These are phyloP conservation scores for Procambarus clarkii DNA, from an alignment of 1,140 invertebrate species.

Conservation along the genomic window DNA sequence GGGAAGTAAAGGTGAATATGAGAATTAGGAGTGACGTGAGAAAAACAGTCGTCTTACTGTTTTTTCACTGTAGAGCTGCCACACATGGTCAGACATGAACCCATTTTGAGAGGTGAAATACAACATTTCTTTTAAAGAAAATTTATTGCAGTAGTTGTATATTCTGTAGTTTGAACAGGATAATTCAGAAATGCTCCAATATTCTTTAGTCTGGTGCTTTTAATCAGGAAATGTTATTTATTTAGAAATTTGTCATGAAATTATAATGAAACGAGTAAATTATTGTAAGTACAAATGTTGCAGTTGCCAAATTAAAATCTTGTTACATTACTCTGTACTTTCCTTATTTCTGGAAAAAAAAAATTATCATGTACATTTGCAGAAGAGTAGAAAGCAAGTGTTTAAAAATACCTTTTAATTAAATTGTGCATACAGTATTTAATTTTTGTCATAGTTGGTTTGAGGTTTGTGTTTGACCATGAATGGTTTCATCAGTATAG, in stretches of 20 bases:
- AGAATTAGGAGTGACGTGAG: constrained; percentile 19
- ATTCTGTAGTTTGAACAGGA: background rate
- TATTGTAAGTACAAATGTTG: background rate
- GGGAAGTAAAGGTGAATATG: constrained; percentile 59
- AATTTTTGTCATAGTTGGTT: background rate
- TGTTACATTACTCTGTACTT: background rate
- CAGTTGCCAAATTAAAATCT: background rate
- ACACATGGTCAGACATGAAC: constrained; percentile 51
- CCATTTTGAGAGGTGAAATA: background rate
- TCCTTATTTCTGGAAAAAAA: background rate
- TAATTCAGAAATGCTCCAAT: background rate
- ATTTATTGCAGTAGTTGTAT: background rate
- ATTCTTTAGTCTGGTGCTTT: background rate
- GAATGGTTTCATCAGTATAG: constrained; percentile 28
- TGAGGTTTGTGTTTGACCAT: constrained; percentile 42
- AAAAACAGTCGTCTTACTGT: constrained; percentile 31
- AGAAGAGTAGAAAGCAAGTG: no score
- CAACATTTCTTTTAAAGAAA: background rate
- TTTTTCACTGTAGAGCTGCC: constrained; percentile 32
- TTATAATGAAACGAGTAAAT: background rate
- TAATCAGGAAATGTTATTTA: background rate
- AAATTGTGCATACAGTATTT: no score
- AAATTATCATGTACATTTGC: background rate
- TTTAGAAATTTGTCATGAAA: background rate
- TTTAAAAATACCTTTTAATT: no score